phyloP scores from a whole-genome alignment of 2,113 vertebrate genomes.

The Cebus imitator region DNA sequence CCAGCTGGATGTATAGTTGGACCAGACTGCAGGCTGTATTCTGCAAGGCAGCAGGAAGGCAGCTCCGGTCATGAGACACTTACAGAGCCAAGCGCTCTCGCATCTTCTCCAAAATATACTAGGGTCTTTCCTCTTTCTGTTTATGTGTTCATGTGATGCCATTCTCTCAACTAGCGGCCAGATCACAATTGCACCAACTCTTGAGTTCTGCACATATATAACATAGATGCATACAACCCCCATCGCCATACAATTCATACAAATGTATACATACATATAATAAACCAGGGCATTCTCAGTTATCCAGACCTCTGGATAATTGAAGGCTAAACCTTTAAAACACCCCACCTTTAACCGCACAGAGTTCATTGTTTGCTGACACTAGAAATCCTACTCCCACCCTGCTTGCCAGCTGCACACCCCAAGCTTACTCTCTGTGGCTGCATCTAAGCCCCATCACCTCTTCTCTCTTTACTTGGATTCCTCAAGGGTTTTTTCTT shows the following conservation, averaged over 20 bases:
- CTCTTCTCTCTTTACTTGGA: background rate
- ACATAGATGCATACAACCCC: rapidly evolving
- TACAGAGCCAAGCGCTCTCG: background rate
- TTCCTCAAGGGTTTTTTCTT: background rate
- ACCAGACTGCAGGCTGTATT: background rate
- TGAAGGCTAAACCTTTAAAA: background rate
- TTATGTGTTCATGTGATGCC: background rate
- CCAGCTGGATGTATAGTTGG: background rate
- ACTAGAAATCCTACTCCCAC: background rate
- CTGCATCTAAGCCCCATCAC: background rate
- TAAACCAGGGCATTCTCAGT: background rate
- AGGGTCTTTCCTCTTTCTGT: background rate
- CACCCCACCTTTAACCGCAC: background rate
- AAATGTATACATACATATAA: background rate
- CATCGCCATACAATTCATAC: background rate
- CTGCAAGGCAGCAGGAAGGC: background rate
- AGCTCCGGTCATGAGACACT: background rate
- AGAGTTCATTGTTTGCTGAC: background rate
- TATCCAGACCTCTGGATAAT: background rate
- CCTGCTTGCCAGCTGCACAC: no score
- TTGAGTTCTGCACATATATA: background rate
- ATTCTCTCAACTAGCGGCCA: background rate
- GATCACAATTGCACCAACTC: background rate
- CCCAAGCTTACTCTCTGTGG: background rate
- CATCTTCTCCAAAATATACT: background rate